Conservation (phyloP, 2,797 vertebrate species). For the Etheostoma nigrum region DNA sequence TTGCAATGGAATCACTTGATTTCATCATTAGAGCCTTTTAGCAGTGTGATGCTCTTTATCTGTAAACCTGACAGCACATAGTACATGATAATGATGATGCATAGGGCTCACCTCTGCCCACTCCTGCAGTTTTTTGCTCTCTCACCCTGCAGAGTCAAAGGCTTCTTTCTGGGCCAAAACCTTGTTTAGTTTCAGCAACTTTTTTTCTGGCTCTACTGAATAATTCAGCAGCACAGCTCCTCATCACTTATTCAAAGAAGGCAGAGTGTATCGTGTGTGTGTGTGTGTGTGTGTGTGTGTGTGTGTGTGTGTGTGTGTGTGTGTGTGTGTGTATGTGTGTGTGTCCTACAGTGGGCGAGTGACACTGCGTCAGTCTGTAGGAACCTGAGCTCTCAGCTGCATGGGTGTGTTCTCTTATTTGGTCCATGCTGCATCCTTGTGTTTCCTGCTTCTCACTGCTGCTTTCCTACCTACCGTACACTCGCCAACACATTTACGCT, state of each 20-base stretch:
- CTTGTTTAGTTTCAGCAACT: constrained; percentile 76
- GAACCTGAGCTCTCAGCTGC: constrained; percentile 55
- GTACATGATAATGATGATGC: not conserved
- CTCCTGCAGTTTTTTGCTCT: constrained; percentile 30
- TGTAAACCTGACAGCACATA: not conserved
- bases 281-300: constrained; percentile 17
- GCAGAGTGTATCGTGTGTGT: constrained; percentile 48
- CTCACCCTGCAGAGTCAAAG: constrained; percentile 47
- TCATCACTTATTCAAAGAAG: constrained; percentile 80
- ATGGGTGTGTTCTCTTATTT: constrained; percentile 46
- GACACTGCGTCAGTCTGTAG: constrained; percentile 59
- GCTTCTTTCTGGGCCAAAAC: constrained; percentile 47
- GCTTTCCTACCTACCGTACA: not conserved
- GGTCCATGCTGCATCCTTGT: constrained; percentile 13
- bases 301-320: constrained; percentile 3
- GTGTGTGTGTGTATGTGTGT: constrained; percentile 13
- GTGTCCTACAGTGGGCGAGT: constrained; percentile 21
- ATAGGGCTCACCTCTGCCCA: not conserved
- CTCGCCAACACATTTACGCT: not conserved
- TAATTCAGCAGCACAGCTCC: constrained; percentile 76
- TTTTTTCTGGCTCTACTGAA: constrained; percentile 73
- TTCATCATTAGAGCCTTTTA: not conserved
- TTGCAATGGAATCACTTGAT: not conserved
- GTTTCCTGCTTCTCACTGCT: constrained; percentile 20
- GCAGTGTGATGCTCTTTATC: not conserved